A percentile compares a stretch with the other conserved stretches of the same genome.
phyloP scores from a whole-genome alignment of 2,113 vertebrate genomes.

The Cepphus grylle region DNA sequence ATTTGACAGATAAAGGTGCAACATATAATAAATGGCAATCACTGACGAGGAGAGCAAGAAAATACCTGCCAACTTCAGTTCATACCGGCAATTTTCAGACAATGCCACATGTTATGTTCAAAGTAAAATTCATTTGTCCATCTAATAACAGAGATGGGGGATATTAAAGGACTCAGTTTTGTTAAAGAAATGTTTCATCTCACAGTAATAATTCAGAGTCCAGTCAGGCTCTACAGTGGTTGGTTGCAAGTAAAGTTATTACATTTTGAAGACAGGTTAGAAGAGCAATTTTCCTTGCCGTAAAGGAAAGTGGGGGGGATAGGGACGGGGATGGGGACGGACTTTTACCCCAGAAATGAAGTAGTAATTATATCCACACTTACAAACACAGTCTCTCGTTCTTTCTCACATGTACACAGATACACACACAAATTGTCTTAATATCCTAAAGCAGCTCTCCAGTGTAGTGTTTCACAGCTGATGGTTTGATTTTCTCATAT shows the following conservation, averaged over 20 bases:
- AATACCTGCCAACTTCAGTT: conserved; percentile 84
- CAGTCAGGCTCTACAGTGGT: conserved; percentile 70
- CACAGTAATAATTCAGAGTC: conserved; percentile 76
- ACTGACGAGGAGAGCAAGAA: conserved; percentile 74
- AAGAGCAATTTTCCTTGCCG: conserved; percentile 81
- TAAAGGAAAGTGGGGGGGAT: background rate
- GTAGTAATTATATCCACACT: background rate
- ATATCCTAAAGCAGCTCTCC: background rate
- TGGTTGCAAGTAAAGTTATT: conserved; percentile 79
- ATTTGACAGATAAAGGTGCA: conserved; percentile 83
- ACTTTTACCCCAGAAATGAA: conserved; percentile 22
- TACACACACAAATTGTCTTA: background rate
- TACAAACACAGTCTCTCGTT: background rate
- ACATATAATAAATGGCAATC: conserved; percentile 92
- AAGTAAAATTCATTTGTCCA: conserved; percentile 84
- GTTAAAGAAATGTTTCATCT: conserved; percentile 82
- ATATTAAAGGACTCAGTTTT: conserved; percentile 84
- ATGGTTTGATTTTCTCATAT: background rate
- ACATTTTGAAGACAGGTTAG: conserved; percentile 76
- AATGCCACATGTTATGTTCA: conserved; percentile 86
- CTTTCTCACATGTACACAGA: background rate
- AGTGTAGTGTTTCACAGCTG: background rate
- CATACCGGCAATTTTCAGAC: conserved; percentile 87
- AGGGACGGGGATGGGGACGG: background rate
- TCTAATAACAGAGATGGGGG: conserved; percentile 81